Evolutionary conservation across 2,113 vertebrate genomes (phyloP).

Genomic region (Podiceps cristatus): DNA sequence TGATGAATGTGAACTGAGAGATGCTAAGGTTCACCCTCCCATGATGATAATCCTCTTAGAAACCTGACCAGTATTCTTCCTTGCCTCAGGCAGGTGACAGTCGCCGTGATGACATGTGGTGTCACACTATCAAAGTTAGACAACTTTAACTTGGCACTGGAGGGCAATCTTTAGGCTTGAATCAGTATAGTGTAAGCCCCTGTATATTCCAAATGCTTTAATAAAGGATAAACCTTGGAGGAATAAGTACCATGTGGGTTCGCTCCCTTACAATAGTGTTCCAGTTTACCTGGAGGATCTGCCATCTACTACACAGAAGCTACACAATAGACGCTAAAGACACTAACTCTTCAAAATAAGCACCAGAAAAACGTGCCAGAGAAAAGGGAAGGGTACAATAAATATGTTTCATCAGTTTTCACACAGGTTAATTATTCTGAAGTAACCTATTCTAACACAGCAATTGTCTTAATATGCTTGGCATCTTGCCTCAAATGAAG

Average conservation of each 20-base stretch:
- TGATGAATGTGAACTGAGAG: constrained; percentile 63
- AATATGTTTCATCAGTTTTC: background rate
- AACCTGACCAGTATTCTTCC: background rate
- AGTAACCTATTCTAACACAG: background rate
- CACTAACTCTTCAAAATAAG: background rate
- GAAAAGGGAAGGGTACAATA: background rate
- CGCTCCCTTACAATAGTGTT: background rate
- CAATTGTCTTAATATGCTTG: background rate
- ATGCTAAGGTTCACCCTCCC: background rate
- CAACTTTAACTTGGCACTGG: background rate
- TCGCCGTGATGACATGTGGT: background rate
- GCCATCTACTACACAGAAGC: background rate
- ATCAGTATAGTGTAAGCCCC: background rate
- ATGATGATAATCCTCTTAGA: constrained; percentile 18
- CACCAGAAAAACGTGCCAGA: background rate
- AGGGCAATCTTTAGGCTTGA: background rate
- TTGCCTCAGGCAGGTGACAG: constrained; percentile 45
- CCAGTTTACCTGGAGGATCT: background rate
- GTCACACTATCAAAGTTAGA: background rate
- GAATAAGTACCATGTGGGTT: background rate
- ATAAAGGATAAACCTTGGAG: too few relatives aligned
- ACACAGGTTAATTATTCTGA: background rate
- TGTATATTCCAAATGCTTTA: background rate
- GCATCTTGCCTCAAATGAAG: background rate
- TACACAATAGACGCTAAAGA: too few relatives aligned